phyloP scores from a whole-genome alignment of 2,797 vertebrate genomes.

The Xiphorhynchus erythropygius region DNA sequence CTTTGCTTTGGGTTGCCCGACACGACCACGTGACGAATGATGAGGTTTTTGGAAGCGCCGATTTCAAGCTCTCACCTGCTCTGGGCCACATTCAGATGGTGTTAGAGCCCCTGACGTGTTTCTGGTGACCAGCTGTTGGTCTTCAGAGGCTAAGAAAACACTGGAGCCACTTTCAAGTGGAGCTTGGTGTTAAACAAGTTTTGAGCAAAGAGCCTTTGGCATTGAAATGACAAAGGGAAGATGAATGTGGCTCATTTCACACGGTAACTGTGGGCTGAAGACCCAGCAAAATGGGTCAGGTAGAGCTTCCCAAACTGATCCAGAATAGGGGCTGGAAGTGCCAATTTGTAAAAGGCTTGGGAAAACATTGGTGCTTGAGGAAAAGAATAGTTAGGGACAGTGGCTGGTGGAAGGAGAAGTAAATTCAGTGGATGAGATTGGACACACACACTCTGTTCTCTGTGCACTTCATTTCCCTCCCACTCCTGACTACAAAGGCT shows the following conservation, averaged over 20 bases:
- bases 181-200: background rate
- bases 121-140: background rate
- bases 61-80: background rate
- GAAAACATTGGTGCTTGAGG: background rate
- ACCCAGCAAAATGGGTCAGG: background rate
- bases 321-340: background rate
- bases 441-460: fast-evolving
- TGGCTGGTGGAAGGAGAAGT: background rate
- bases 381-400: background rate
- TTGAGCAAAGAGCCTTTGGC: background rate
- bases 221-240: background rate
- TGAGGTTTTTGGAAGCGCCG: background rate
- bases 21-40: fast-evolving
- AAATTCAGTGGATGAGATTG: background rate
- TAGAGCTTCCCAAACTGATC: background rate
- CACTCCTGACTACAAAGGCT: background rate
- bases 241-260: background rate
- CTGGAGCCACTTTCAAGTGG: background rate
- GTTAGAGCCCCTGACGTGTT: fast-evolving
- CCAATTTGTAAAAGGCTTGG: fast-evolving
- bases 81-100: background rate
- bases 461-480: background rate
- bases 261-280: background rate
- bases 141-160: background rate
- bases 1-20: background rate